A percentile compares a stretch with the other conserved stretches of the same genome.
phyloP scores from a whole-genome alignment of 2,797 vertebrate species.

The Furcifer pardalis region DNA sequence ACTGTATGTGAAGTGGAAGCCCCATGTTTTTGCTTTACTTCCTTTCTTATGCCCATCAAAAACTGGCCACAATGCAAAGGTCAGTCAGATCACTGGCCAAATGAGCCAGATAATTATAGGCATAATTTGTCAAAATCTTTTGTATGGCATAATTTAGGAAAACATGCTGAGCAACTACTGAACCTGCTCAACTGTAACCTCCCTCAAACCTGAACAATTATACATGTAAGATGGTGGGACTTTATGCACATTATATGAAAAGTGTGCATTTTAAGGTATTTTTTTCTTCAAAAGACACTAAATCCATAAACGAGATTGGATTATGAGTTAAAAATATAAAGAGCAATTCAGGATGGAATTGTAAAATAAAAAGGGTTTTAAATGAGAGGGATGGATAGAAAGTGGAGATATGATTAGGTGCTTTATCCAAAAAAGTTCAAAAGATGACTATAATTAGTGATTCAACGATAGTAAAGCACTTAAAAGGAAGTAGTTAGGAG shows the following conservation, averaged over 20 bases:
- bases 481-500: constrained; percentile 50
- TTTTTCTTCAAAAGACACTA: constrained; percentile 37
- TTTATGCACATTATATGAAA: constrained; percentile 36
- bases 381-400: constrained; percentile 34
- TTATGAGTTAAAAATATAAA: constrained; percentile 52
- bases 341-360: constrained; percentile 50
- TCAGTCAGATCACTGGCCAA: background rate
- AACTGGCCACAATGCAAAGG: background rate
- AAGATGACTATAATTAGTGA: constrained; percentile 70
- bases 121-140: background rate
- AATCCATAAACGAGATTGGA: constrained; percentile 51
- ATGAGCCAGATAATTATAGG: background rate
- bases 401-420: constrained; percentile 53
- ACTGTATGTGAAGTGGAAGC: background rate
- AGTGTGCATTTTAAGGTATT: constrained; percentile 45
- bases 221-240: constrained; percentile 31
- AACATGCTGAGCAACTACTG: background rate
- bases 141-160: background rate
- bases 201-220: constrained; percentile 26
- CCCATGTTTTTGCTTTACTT: background rate
- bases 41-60: background rate
- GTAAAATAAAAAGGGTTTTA: constrained; percentile 33
- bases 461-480: constrained; percentile 63
- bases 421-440: constrained; percentile 59
- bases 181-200: background rate